phyloP scores from a whole-genome alignment of 2,888 invertebrate species.

The Thecocarcelia acutangulata region DNA sequence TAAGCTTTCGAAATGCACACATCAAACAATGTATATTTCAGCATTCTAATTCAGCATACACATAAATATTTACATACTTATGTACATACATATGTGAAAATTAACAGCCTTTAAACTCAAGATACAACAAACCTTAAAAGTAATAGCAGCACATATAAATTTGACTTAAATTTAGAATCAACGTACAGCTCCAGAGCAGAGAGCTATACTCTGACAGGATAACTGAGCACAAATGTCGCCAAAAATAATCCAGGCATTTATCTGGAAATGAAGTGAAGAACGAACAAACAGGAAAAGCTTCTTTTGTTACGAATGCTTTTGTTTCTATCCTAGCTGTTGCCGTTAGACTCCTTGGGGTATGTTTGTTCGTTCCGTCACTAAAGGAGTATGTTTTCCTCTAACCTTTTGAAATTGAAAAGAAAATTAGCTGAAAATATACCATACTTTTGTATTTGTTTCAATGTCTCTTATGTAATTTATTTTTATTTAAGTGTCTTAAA shows the following conservation, averaged over 20 bases:
- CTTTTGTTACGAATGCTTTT: constrained; percentile 25
- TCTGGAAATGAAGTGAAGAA: constrained; percentile 1
- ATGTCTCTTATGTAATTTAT: constrained; percentile 31
- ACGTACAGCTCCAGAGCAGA: constrained; percentile 13
- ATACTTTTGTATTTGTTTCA: not conserved
- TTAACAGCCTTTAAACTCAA: not conserved
- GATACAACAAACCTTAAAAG: not conserved
- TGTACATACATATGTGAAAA: constrained; percentile 1
- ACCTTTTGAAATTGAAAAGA: constrained; percentile 14
- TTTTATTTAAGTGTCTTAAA: constrained; percentile 28
- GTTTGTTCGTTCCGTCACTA: not conserved
- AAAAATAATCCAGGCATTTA: constrained; percentile 50
- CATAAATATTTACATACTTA: no score
- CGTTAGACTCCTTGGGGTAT: constrained; percentile 24
- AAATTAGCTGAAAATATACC: constrained; percentile 46
- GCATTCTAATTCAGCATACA: no score
- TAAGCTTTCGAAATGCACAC: constrained; percentile 59
- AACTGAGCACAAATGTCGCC: constrained; percentile 52
- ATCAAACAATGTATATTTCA: constrained; percentile 47
- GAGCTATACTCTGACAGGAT: constrained; percentile 38
- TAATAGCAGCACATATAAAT: not conserved
- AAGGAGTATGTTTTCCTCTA: not conserved
- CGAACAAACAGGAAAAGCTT: not conserved
- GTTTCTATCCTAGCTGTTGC: constrained; percentile 6
- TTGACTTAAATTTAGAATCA: constrained; percentile 36